Conservation (phyloP, 2,888 invertebrate genomes). For the Drosophila meridionalis region DNA sequence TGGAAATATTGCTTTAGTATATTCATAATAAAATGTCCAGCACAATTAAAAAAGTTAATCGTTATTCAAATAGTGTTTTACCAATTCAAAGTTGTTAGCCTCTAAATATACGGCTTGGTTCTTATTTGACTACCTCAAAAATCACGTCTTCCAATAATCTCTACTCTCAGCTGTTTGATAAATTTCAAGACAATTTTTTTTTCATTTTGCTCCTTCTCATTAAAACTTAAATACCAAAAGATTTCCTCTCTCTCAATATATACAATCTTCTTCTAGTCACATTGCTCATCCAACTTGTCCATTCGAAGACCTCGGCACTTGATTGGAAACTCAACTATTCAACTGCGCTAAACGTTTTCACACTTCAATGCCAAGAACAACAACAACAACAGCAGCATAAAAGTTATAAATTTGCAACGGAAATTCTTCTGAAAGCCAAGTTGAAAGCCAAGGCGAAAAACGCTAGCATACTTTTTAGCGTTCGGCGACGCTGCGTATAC, state of each 20-base stretch:
- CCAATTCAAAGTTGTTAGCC: no score
- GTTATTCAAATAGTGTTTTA: no score
- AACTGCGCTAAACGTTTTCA: slow-evolving; percentile 8
- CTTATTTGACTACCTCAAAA: no score
- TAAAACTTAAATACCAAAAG: not conserved
- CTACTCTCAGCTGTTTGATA: not conserved
- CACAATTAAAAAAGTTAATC: no score
- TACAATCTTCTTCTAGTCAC: not conserved
- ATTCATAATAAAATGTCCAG: no score
- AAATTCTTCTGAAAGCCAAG: slow-evolving; percentile 23
- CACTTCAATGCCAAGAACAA: slow-evolving; percentile 16
- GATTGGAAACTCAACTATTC: slow-evolving; percentile 7
- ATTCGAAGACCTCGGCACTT: not conserved
- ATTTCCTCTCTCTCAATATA: not conserved
- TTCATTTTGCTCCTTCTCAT: not conserved
- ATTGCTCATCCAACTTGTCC: not conserved
- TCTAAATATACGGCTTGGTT: no score
- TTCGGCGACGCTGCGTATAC: slow-evolving; percentile 53
- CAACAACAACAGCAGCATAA: not conserved
- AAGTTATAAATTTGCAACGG: slow-evolving; percentile 25
- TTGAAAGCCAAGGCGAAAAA: slow-evolving; percentile 12
- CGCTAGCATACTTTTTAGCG: slow-evolving; percentile 54
- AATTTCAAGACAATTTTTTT: not conserved
- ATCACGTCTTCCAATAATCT: not conserved
- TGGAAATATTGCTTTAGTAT: no score